Evolutionary conservation across 2,113 vertebrate species (phyloP), one percentile per base, ranked within the genome.

Genomic region (Tupaia chinensis): DNA sequence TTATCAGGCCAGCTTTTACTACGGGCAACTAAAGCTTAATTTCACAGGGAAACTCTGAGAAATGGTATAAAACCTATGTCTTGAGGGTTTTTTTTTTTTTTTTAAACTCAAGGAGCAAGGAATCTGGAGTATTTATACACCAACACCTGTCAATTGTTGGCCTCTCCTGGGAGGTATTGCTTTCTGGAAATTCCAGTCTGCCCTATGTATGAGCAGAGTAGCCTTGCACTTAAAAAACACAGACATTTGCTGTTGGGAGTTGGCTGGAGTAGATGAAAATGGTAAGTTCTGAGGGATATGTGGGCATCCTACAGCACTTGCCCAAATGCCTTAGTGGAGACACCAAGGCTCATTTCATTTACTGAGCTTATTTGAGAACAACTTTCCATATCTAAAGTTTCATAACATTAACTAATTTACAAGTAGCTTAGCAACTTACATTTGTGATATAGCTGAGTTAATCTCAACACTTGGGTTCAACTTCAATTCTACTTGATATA

Each of bases 121-220:
- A 65, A 81, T n/a, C 85, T 44, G 29, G 4, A 60, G 3, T 84
- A 89, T 74, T 80, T 94, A 89, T 61, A 61, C 19, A 63, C 34
- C 53, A 74, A 74, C 17, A 53, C 29, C 77, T 77, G 70, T 17
- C 72, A 80, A 74, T 27, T 66, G 44, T 74, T 69, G 29, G 27
- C 66, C 29, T 1, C 32, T 79, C 17, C 66, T 66, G 9, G 56
- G 58, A 60, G 73, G 14, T 69, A 60, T 15, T 65, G 23, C 58
- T 78, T 87, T 27, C 44, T 27, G 34, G 86, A 86, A 86, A 73
- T 91, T 91, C 86, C 56, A 90, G 69, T 74, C 54, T 86, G 60
- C 12, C 27, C 32, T 44, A 54, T 65, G 32, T 20, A 25, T 54
- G 27, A 66, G 65, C 78, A 44, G 6, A 88, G 19, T 63, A 19